Base-by-base conservation (phyloP, 2,888 invertebrate species). In the Watsonalla binaria region DNA sequence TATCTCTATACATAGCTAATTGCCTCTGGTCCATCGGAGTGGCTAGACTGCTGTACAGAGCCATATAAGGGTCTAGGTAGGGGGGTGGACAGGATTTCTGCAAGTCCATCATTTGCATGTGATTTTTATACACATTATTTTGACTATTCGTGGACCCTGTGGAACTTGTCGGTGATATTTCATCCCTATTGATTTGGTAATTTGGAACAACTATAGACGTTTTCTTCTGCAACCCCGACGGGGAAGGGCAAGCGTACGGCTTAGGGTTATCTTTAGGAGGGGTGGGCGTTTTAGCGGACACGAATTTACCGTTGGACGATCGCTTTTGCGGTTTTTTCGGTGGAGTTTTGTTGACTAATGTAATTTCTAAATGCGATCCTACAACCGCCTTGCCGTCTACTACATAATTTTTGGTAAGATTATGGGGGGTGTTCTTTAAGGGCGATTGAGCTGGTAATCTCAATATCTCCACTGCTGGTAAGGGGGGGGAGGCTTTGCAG, bases 331-430 rank as follows among this genome's bases (percentile, higher is more conserved):
- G 82, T 0, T 76, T 77, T 2, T 82, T 83, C 0, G 68, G 62
- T 0, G 80, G 83, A 5, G 78, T 83, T 47, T 92, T 91, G 55
- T 90, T 92, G 0, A 95, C 94, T 58, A 95, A 74, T 0, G 95
- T 95, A 34, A 95, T 95, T 72, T 95, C 95, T 52, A 95, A 76
- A 72, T 95, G 95, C 0, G 94, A 93, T 0, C 93, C 93, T 39
- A 94, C 86, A 0, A 86, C 79, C 0, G 84, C 80, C 57, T 89
- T 89, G 0, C 88, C 89, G 35, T 90, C 89, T 0, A 87, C 59
- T 0, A 89, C 56, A 57, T 87, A 89, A 58, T 84, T 92, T 62
- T 91, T 92, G 37, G 86, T 72, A 49, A 91, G 59, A 64, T 92
- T 92, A 13, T 92, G 83, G 0, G 92, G 81, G 39, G 80, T 75